phyloP scores from a whole-genome alignment of 2,113 vertebrate species.

The Corythoichthys intestinalis region DNA sequence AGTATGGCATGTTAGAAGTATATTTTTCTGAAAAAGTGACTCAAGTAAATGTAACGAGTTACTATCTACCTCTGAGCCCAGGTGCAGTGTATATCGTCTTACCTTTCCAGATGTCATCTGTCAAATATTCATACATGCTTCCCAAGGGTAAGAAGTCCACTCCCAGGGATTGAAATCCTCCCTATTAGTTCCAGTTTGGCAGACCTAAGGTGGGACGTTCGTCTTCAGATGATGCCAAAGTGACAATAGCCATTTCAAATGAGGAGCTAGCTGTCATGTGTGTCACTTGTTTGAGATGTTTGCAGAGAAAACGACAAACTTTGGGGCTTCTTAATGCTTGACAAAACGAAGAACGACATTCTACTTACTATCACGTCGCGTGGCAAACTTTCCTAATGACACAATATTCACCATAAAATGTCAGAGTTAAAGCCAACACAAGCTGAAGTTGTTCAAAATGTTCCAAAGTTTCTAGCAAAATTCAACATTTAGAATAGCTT shows the following conservation, averaged over 20 bases:
- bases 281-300: neutral
- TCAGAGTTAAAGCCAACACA: neutral
- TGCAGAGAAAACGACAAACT: neutral
- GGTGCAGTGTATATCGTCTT: neutral
- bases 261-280: neutral
- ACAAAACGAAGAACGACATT: neutral
- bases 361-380: constrained; percentile 27
- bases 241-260: neutral
- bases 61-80: neutral
- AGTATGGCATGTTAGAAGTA: neutral
- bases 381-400: neutral
- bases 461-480: neutral
- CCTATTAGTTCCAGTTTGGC: neutral
- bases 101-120: constrained; percentile 56
- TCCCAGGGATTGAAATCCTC: neutral
- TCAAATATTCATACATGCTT: constrained; percentile 69
- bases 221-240: neutral
- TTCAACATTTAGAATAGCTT: constrained; percentile 3
- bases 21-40: too few species aligned
- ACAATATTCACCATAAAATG: neutral
- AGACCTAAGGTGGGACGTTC: constrained; percentile 17
- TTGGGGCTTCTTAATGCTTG: neutral
- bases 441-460: neutral
- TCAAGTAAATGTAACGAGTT: neutral
- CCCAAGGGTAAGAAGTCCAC: constrained; percentile 36